Evolutionary conservation across 1,140 invertebrate species (phyloP).

Genomic region (Heliconius nattereri): DNA sequence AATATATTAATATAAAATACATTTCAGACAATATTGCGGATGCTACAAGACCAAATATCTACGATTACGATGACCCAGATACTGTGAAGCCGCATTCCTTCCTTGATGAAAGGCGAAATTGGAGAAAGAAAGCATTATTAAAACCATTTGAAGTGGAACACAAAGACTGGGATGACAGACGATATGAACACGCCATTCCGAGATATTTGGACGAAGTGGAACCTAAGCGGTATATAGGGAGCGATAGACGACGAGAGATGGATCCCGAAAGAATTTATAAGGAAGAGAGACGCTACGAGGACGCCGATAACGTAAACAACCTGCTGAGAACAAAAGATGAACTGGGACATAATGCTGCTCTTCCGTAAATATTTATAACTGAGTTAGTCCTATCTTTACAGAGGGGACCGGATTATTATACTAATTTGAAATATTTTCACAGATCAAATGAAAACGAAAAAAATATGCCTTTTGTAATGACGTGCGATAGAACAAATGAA

Average conservation of each 20-base stretch:
- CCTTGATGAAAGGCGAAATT: conserved; percentile 61
- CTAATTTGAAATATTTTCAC: neutral
- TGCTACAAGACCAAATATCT: conserved; percentile 52
- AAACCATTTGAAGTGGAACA: conserved; percentile 54
- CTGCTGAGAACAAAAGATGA: conserved; percentile 40
- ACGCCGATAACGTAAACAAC: conserved; percentile 50
- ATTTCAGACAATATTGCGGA: conserved; percentile 59
- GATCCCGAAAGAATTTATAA: conserved; percentile 44
- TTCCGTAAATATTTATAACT: conserved; percentile 45
- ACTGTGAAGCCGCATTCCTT: conserved; percentile 58
- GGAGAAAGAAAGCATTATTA: conserved; percentile 65
- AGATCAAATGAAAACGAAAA: conserved; percentile 55
- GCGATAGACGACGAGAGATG: conserved; percentile 50
- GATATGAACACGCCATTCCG: conserved; percentile 55
- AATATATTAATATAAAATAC: conserved; percentile 19
- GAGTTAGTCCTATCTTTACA: neutral
- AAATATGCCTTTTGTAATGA: conserved; percentile 51
- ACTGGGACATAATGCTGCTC: conserved; percentile 41
- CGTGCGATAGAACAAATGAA: conserved; percentile 66
- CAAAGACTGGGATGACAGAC: conserved; percentile 57
- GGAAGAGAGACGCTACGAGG: conserved; percentile 52
- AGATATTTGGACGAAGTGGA: conserved; percentile 57
- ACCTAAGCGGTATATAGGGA: conserved; percentile 42
- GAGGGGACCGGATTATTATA: neutral
- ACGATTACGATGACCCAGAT: conserved; percentile 67